Base-by-base conservation (phyloP, 2,113 vertebrate genomes). In the Grammomys dolichurus region DNA sequence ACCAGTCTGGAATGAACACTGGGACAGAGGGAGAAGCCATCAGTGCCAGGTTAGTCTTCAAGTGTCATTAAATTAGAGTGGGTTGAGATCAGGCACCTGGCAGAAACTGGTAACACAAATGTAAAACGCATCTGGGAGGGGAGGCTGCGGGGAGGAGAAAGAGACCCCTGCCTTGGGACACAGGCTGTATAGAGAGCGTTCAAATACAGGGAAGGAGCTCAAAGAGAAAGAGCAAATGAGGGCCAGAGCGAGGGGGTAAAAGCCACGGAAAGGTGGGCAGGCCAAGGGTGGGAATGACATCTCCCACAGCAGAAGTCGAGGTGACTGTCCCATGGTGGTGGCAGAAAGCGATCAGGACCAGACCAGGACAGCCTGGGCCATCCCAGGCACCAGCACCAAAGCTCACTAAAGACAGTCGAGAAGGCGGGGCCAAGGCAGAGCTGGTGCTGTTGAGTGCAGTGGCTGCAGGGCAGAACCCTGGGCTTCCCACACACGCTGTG, bases 391-490 rank as follows among this genome's bases (percentile, higher is more conserved):
- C 24, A 16, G 10, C 16, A 75, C 31, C 70, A 36, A 54, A 88
- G 54, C 46, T 96, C 84, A n/a, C 7, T 19, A 31, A 81, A 58
- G 56, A n/a, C 1, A n/a, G 70, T 72, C 26, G 77, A n/a, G 58
- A 77, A 31, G 33, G 20, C 46, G 58, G 77, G 43, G 51, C 2
- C 1, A 3, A 76, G 75, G 75, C 40, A 24, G 75, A 58, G 67
- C 31, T 60, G 28, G 26, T 2, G 33, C 7, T 40, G 65, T 33
- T 3, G 43, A 17, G 5, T 1, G 0, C 1, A 40, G 0, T 0
- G 4, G 51, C 51, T 54, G 4, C 1, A 2, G 33, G 6, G 67
- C 54, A 33, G 54, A 28, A 67, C 7, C 72, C 51, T 63, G 77
- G 77, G 58, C 72, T 43, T 77, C 63, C 72, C n/a, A 33, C 36